phyloP scores from a whole-genome alignment of 2,888 invertebrate species.

The Bembecia ichneumoniformis region DNA sequence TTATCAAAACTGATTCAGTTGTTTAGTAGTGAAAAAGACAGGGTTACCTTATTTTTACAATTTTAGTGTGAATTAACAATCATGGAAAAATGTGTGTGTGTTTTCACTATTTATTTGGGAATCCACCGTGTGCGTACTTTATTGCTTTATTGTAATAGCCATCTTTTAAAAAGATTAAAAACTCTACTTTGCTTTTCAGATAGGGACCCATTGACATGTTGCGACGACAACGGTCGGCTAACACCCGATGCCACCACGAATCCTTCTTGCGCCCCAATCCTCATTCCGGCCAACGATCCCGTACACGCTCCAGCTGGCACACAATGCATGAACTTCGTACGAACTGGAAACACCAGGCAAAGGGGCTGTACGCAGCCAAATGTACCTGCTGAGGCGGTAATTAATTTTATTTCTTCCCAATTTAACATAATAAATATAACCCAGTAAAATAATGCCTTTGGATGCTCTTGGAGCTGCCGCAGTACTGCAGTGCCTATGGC shows the following conservation, averaged over 20 bases:
- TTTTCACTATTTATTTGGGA: too few species aligned
- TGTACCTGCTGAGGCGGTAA: constrained; percentile 81
- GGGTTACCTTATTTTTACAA: too few species aligned
- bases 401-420: too few species aligned
- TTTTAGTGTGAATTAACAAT: too few species aligned
- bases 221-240: constrained; percentile 46
- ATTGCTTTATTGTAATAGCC: background rate
- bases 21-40: too few species aligned
- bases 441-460: too few species aligned
- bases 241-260: constrained; percentile 34
- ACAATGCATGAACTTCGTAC: constrained; percentile 81
- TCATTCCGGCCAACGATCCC: constrained; percentile 48
- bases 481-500: too few species aligned
- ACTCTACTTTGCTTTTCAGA: constrained; percentile 22
- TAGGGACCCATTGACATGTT: constrained; percentile 44
- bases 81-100: too few species aligned
- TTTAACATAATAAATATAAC: background rate
- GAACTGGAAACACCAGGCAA: constrained; percentile 78
- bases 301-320: constrained; percentile 64
- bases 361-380: constrained; percentile 75
- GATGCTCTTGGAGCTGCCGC: too few species aligned
- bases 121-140: too few species aligned
- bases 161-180: background rate
- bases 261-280: constrained; percentile 49
- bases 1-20: too few species aligned